These are phyloP conservation scores for Strix aluco DNA, from an alignment of 2,113 vertebrate species.

Conservation along the genomic window DNA sequence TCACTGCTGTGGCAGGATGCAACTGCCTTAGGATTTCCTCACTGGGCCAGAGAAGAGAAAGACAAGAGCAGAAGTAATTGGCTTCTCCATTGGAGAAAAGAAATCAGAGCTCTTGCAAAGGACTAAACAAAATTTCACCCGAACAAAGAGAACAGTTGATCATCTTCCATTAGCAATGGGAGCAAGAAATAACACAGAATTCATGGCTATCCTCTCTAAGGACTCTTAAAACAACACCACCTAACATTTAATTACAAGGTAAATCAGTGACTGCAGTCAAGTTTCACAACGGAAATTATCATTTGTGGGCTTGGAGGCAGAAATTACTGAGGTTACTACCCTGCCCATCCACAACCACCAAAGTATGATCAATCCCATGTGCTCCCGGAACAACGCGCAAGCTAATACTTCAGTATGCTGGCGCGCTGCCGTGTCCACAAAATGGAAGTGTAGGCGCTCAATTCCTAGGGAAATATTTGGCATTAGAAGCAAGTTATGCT, in stretches of 20 bases:
- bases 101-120: neutral
- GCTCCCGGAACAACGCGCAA: accelerated
- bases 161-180: neutral
- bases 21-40: neutral
- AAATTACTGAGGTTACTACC: neutral
- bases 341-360: neutral
- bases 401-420: neutral
- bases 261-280: neutral
- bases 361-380: accelerated
- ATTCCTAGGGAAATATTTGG: constrained; percentile 36
- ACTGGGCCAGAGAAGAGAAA: neutral
- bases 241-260: neutral
- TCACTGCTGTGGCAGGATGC: accelerated
- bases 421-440: neutral
- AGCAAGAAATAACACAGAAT: neutral
- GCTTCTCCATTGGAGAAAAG: constrained; percentile 58
- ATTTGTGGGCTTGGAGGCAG: neutral
- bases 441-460: neutral
- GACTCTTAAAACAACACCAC: neutral
- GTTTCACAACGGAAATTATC: neutral
- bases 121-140: neutral
- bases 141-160: neutral
- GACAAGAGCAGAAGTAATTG: neutral
- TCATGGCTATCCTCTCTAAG: neutral
- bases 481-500: constrained; percentile 14